Conservation (phyloP, 2,888 invertebrate species). For the Sarcophaga variegata region DNA sequence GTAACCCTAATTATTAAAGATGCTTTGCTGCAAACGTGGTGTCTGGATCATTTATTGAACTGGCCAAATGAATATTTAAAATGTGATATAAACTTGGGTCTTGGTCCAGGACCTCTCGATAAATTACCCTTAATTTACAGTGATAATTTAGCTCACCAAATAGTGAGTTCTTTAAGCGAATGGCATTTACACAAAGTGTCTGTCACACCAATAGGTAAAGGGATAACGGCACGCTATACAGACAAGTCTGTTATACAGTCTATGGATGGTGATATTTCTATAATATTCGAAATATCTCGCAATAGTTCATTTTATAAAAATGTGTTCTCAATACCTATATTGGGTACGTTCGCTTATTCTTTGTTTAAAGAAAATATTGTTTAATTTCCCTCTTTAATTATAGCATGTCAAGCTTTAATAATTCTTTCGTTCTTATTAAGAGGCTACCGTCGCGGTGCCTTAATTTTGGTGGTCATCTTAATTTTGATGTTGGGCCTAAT, state of each 20-base stretch:
- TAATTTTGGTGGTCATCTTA: constrained; percentile 76
- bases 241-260: constrained; percentile 71
- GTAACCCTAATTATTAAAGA: constrained; percentile 74
- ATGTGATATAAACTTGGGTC: constrained; percentile 77
- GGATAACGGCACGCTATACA: constrained; percentile 71
- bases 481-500: constrained; percentile 76
- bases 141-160: constrained; percentile 72
- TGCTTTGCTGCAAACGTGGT: constrained; percentile 77
- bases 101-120: constrained; percentile 65
- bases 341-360: constrained; percentile 72
- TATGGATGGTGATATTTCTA: constrained; percentile 75
- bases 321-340: constrained; percentile 77
- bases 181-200: constrained; percentile 76
- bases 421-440: constrained; percentile 77
- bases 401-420: constrained; percentile 76
- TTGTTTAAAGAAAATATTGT: neutral
- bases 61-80: constrained; percentile 79
- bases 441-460: constrained; percentile 76
- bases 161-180: constrained; percentile 76
- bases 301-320: constrained; percentile 77
- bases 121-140: constrained; percentile 35
- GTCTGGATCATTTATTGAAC: constrained; percentile 75
- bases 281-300: constrained; percentile 75
- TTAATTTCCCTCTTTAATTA: neutral
- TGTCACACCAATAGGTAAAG: constrained; percentile 72